Conservation (phyloP, 2,797 vertebrate species). For the Mormyrops boulengeri region DNA sequence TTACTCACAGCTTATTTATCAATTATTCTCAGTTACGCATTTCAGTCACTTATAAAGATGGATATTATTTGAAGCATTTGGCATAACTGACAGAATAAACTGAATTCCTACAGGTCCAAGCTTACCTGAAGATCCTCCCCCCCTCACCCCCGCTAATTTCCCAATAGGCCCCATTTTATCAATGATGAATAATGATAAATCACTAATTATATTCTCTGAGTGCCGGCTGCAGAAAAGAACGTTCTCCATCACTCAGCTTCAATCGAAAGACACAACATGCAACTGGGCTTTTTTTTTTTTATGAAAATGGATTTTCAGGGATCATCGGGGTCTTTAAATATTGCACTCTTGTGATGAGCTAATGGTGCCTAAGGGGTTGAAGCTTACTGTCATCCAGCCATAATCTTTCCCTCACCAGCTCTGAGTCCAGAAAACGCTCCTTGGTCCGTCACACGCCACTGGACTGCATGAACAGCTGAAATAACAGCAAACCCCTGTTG, state of each 20-base stretch:
- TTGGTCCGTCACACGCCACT: background rate
- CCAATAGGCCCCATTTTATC: background rate
- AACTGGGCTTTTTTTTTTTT: background rate
- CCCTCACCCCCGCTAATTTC: background rate
- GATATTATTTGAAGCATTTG: background rate
- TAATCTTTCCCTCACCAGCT: background rate
- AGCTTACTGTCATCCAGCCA: background rate
- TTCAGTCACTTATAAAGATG: background rate
- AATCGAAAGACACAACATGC: background rate
- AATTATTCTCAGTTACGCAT: background rate
- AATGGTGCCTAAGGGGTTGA: background rate
- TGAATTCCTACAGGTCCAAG: background rate
- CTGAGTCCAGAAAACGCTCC: too few relatives aligned
- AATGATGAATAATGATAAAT: background rate
- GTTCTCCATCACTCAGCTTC: background rate
- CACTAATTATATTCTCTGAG: background rate
- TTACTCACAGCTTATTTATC: background rate
- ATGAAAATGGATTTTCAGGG: background rate
- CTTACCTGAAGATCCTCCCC: background rate
- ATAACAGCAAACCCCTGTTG: background rate
- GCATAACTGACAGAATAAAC: background rate
- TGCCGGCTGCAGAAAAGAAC: background rate
- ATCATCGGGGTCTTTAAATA: background rate
- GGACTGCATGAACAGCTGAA: constrained; percentile 3
- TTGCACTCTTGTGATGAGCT: background rate